These are phyloP conservation scores for Ascaphus truei DNA, from an alignment of 2,113 vertebrate genomes.

Conservation along the genomic window DNA sequence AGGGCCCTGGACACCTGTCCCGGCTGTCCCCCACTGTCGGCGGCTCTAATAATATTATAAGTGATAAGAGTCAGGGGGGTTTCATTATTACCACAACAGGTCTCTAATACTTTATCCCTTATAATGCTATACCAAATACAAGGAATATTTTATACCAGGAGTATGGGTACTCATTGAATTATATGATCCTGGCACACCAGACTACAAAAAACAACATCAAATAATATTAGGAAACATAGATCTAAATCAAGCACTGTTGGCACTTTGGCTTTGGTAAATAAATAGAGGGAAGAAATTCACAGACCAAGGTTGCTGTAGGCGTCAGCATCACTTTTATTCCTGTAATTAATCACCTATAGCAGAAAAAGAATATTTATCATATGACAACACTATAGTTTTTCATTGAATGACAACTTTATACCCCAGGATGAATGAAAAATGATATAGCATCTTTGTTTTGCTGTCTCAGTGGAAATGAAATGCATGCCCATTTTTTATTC, in stretches of 20 bases:
- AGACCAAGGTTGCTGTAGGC: constrained; percentile 16
- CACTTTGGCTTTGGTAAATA: background rate
- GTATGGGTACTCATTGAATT: too few relatives aligned
- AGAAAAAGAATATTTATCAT: background rate
- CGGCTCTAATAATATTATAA: too few relatives aligned
- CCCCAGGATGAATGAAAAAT: background rate
- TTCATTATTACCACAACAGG: too few relatives aligned
- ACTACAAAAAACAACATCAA: too few relatives aligned
- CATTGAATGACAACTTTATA: background rate
- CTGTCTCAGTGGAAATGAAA: background rate
- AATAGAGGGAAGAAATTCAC: background rate
- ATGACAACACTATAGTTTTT: background rate
- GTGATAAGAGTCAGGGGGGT: too few relatives aligned
- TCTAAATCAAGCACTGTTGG: background rate
- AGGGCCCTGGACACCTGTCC: too few relatives aligned
- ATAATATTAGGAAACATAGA: constrained; percentile 7
- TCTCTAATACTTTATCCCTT: too few relatives aligned
- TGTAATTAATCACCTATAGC: constrained; percentile 13
- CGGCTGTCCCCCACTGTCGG: too few relatives aligned
- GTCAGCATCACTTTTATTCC: constrained; percentile 6
- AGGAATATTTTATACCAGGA: too few relatives aligned
- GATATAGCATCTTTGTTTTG: background rate
- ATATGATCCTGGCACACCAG: too few relatives aligned
- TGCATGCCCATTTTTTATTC: background rate
- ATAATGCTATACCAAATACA: too few relatives aligned